phyloP scores from a whole-genome alignment of 2,797 vertebrate genomes.

The Syngnathus rostellatus region DNA sequence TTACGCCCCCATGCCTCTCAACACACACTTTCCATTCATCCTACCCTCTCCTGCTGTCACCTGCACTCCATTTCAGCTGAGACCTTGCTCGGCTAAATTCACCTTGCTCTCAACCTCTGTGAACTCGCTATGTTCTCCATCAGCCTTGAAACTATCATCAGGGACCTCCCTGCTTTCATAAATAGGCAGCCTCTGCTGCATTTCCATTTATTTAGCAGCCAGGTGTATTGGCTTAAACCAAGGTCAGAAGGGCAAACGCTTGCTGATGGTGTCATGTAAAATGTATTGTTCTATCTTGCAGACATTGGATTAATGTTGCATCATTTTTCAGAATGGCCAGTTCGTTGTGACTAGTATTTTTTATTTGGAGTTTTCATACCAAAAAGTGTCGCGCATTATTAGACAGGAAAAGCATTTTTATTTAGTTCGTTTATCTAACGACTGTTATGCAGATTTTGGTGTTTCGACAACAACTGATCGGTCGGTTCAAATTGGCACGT shows the following conservation, averaged over 20 bases:
- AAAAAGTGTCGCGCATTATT: too few relatives aligned
- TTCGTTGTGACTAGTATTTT: neutral
- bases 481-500: too few relatives aligned
- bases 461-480: too few relatives aligned
- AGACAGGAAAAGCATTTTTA: too few relatives aligned
- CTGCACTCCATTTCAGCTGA: constrained; percentile 47
- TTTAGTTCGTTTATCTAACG: neutral
- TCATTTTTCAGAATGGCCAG: too few relatives aligned
- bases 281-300: constrained; percentile 31
- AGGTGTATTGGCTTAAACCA: constrained; percentile 45
- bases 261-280: constrained; percentile 28
- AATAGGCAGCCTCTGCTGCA: constrained; percentile 34
- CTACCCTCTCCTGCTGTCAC: constrained; percentile 47
- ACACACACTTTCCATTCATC: constrained; percentile 41
- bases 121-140: constrained; percentile 63
- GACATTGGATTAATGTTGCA: constrained; percentile 27
- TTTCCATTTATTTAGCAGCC: constrained; percentile 60
- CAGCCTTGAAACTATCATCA: constrained; percentile 47
- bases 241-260: constrained; percentile 42
- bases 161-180: constrained; percentile 31
- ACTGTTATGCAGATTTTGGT: too few relatives aligned
- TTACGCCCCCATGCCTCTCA: constrained; percentile 32
- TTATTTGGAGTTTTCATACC: too few relatives aligned
- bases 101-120: constrained; percentile 58
- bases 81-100: constrained; percentile 58